A percentile compares a stretch with the other conserved stretches of the same genome.
Evolutionary conservation across 2,113 vertebrate species (phyloP).

Genomic region (Glaucidium brasilianum): DNA sequence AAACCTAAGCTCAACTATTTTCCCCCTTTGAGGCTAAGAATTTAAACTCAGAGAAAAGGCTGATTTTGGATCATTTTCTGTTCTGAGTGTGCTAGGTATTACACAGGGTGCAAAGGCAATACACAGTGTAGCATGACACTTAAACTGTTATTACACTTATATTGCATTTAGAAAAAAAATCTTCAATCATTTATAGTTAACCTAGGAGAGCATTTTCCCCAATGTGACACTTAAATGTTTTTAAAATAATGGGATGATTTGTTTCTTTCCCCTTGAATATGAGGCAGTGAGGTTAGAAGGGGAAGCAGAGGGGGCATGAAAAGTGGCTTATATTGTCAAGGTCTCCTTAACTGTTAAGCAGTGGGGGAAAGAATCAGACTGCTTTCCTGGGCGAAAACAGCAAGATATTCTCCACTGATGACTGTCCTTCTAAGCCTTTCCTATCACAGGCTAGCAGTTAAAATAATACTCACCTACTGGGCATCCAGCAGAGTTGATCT

Average conservation of each 20-base stretch:
- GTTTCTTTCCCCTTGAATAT: conserved; percentile 49
- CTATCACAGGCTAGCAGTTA: conserved; percentile 76
- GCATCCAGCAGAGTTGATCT: conserved; percentile 77
- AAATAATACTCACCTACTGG: conserved; percentile 83
- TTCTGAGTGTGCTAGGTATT: conserved; percentile 59
- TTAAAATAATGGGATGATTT: conserved; percentile 55
- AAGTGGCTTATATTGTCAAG: conserved; percentile 62
- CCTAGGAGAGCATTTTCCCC: conserved; percentile 34
- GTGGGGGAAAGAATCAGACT: conserved; percentile 66
- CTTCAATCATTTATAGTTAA: conserved; percentile 61
- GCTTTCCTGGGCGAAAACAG: conserved; percentile 49
- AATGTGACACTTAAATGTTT: conserved; percentile 55
- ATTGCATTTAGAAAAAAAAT: conserved; percentile 56
- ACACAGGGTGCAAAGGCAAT: conserved; percentile 65
- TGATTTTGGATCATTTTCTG: conserved; percentile 62
- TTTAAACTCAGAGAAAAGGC: conserved; percentile 67
- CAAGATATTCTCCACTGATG: conserved; percentile 66
- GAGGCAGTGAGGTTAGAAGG: conserved; percentile 27
- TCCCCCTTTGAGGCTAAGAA: conserved; percentile 49
- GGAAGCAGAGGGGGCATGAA: conserved; percentile 15
- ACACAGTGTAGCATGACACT: conserved; percentile 18
- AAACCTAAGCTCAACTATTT: conserved; percentile 34
- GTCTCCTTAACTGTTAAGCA: conserved; percentile 64
- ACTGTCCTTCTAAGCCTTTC: conserved; percentile 78
- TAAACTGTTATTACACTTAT: conserved; percentile 52